These are phyloP conservation scores for Drosophila mimetica DNA, from an alignment of 2,888 invertebrate species.

Conservation along the genomic window DNA sequence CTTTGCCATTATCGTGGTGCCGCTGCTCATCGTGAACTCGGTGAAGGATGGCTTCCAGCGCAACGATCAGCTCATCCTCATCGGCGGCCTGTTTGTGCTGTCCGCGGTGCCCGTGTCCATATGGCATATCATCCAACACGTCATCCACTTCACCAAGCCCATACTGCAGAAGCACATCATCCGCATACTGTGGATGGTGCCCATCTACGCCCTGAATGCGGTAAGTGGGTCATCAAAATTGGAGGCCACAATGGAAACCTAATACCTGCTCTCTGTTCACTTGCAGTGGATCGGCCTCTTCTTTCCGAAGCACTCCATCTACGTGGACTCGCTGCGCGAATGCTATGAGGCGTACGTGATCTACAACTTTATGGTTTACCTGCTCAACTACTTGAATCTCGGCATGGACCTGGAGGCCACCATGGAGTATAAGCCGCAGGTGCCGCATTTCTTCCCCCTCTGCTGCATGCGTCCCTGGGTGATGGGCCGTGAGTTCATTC, in stretches of 20 bases:
- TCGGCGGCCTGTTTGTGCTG: conserved; percentile 96
- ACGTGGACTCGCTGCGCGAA: conserved; percentile 96
- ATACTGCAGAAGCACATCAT: conserved; percentile 97
- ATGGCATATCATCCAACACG: conserved; percentile 97
- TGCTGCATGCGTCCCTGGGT: conserved; percentile 96
- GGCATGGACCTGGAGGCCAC: conserved; percentile 93
- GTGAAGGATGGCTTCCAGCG: conserved; percentile 91
- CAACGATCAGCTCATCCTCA: conserved; percentile 91
- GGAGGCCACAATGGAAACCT: conserved; percentile 29
- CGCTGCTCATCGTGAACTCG: conserved; percentile 92
- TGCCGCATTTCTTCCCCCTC: conserved; percentile 94
- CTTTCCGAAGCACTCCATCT: conserved; percentile 94
- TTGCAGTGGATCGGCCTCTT: conserved; percentile 88
- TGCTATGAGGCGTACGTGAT: conserved; percentile 99
- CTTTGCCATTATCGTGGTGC: conserved; percentile 92
- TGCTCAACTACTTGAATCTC: conserved; percentile 94
- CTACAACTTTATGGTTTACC: conserved; percentile 98
- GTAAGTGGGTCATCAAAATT: conserved; percentile 86
- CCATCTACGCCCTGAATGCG: conserved; percentile 97
- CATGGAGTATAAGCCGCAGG: conserved; percentile 92
- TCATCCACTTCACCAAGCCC: conserved; percentile 96
- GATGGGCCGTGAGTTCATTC: conserved; percentile 96
- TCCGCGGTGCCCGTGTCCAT: conserved; percentile 95
- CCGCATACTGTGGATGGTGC: conserved; percentile 98
- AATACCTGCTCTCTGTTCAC: conserved; percentile 10